These are phyloP conservation scores for Ennomos quercinarius DNA, from an alignment of 2,888 invertebrate genomes.

Conservation along the genomic window DNA sequence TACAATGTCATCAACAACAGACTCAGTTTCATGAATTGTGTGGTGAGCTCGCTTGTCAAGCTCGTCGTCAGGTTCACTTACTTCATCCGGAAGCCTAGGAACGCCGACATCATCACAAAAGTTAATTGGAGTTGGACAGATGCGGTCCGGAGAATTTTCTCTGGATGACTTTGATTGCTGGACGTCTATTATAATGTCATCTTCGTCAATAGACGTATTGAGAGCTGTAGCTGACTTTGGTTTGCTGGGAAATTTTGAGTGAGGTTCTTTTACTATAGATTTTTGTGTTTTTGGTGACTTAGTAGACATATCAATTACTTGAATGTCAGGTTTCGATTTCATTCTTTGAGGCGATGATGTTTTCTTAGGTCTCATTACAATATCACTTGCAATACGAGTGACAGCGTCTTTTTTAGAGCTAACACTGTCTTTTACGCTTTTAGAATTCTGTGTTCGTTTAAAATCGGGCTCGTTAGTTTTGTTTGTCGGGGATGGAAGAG, in stretches of 20 bases:
- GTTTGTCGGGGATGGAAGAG: conserved; percentile 45
- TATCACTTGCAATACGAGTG: conserved; percentile 85
- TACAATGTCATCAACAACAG: conserved; percentile 84
- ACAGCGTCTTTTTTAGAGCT: conserved; percentile 71
- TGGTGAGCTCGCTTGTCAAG: conserved; percentile 68
- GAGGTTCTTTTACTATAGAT: conserved; percentile 56
- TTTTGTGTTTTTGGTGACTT: conserved; percentile 64
- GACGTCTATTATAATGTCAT: conserved; percentile 88
- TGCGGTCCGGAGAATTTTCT: conserved; percentile 90
- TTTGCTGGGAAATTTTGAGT: conserved; percentile 68
- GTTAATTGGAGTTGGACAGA: conserved; percentile 88
- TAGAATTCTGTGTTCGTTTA: conserved; percentile 63
- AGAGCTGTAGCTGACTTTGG: conserved; percentile 81
- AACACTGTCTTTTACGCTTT: conserved; percentile 64
- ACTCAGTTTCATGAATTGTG: conserved; percentile 86
- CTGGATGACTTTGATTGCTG: conserved; percentile 90
- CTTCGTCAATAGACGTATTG: conserved; percentile 81
- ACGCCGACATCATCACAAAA: conserved; percentile 85
- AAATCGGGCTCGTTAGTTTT: conserved; percentile 63
- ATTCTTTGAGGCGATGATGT: conserved; percentile 71
- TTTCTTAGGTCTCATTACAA: conserved; percentile 80
- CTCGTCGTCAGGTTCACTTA: conserved; percentile 91
- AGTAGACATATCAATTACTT: conserved; percentile 67
- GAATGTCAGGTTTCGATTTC: conserved; percentile 81
- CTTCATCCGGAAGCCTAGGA: conserved; percentile 90